Base-by-base conservation (phyloP, 2,888 invertebrate genomes). In the Stegana nigrithorax region DNA sequence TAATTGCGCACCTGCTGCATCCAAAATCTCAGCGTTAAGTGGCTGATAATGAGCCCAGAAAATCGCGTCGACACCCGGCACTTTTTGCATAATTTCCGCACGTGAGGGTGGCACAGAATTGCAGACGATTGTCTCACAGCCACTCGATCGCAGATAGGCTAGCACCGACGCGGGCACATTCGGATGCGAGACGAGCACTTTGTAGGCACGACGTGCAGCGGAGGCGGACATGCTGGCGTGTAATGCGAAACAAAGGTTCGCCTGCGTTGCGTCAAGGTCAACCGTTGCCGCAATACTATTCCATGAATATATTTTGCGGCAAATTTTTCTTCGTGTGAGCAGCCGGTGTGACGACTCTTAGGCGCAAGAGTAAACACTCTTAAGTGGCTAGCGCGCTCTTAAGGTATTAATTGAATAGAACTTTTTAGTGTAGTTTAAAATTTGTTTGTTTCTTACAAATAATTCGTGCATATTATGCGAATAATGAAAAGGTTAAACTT, bases 171-270 rank as follows among this genome's bases (percentile, higher is more conserved):
- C 80, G 2, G 92, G 92, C 68, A 91, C 89, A 81, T 91, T 89
- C 2, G 89, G 88, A 56, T 92, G 90, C 5, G 93, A 92, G 36
- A 94, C 87, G 60, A 93, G 88, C 66, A 94, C 80, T 63, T 82
- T 83, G 29, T 80, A 82, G n/a, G 73, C 69, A 58, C 73, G 72
- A 45, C 73, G 71, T 23, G 73, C 69, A 56, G 63, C 50, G 21
- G 67, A 64, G 53, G 66, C 56, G 6, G 69, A 56, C 73, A 71
- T 71, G 39, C 10, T 23, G 6, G n/a, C n/a, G n/a, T n/a, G n/a
- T n/a, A n/a, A n/a, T n/a, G n/a, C n/a, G n/a, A n/a, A n/a, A n/a
- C n/a, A n/a, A n/a, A n/a, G n/a, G n/a, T n/a, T n/a, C n/a, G n/a
- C 3, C 5, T 21, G 19, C 1, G 39, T 10, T 23, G 23, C 3